Conservation (phyloP, 1,140 invertebrate genomes). For the Pogonomyrmex californicus region DNA sequence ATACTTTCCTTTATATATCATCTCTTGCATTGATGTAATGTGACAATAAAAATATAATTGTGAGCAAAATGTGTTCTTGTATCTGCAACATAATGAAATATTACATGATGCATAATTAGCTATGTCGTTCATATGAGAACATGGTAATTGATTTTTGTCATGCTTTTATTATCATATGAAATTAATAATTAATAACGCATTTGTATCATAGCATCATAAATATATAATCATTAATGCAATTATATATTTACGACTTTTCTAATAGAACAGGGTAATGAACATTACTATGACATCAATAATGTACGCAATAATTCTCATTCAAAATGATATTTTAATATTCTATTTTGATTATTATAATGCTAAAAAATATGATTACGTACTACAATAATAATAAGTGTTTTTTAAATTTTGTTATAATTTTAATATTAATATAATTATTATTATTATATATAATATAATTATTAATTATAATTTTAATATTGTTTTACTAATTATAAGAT, state of each 20-base stretch:
- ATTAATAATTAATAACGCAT: neutral
- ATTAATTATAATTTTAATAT: neutral
- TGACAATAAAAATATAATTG: neutral
- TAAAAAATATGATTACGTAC: neutral
- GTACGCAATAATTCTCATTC: neutral
- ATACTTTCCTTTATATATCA: neutral
- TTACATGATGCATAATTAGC: constrained; percentile 15
- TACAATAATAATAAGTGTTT: too few relatives aligned
- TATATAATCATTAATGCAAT: constrained; percentile 4
- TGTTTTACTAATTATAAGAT: neutral
- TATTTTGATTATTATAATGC: neutral
- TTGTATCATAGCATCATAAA: constrained; percentile 3
- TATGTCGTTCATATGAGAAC: neutral
- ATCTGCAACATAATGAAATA: neutral
- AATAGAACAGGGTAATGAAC: neutral
- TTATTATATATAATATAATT: too few relatives aligned
- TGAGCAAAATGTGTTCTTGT: neutral
- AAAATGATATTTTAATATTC: neutral
- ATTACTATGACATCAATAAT: neutral
- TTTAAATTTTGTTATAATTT: too few relatives aligned
- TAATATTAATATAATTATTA: neutral
- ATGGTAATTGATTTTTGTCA: neutral
- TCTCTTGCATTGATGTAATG: neutral
- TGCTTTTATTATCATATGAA: neutral
- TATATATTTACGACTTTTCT: neutral